A percentile compares a stretch with the other conserved stretches of the same genome.
Evolutionary conservation across 2,113 vertebrate species (phyloP).

Genomic region (Columba livia): DNA sequence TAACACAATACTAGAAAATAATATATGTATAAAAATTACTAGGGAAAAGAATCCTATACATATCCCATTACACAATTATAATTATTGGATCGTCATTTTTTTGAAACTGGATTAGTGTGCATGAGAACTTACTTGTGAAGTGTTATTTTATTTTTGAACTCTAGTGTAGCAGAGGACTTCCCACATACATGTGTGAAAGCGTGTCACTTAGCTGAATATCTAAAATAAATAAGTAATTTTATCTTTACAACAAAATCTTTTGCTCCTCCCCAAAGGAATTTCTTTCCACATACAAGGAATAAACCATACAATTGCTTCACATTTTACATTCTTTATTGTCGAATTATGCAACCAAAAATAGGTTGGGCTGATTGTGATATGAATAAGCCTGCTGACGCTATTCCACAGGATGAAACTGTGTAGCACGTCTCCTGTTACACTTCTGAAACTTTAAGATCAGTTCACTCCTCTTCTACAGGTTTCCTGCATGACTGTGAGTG

Average conservation of each 20-base stretch:
- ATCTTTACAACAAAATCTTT: not conserved
- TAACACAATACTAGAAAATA: not conserved
- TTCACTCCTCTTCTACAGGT: not conserved
- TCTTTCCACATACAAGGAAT: not conserved
- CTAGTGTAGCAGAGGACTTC: not conserved
- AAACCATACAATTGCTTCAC: not conserved
- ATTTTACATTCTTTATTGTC: not conserved
- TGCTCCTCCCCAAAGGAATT: not conserved
- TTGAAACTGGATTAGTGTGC: not conserved
- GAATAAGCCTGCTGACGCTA: slow-evolving; percentile 11
- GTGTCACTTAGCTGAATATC: not conserved
- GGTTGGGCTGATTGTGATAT: not conserved
- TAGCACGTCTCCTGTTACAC: not conserved
- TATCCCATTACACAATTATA: not conserved
- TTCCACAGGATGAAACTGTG: not conserved
- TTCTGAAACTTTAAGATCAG: not conserved
- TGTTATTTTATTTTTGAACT: not conserved
- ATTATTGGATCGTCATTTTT: not conserved
- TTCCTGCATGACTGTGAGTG: not conserved
- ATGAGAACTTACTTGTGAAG: not conserved
- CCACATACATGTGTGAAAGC: not conserved
- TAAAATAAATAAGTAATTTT: not conserved
- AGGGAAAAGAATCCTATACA: not conserved
- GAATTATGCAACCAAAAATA: not conserved
- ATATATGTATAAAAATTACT: not conserved